Conservation (phyloP, 2,888 invertebrate genomes). For the Diarsia dahlii region DNA sequence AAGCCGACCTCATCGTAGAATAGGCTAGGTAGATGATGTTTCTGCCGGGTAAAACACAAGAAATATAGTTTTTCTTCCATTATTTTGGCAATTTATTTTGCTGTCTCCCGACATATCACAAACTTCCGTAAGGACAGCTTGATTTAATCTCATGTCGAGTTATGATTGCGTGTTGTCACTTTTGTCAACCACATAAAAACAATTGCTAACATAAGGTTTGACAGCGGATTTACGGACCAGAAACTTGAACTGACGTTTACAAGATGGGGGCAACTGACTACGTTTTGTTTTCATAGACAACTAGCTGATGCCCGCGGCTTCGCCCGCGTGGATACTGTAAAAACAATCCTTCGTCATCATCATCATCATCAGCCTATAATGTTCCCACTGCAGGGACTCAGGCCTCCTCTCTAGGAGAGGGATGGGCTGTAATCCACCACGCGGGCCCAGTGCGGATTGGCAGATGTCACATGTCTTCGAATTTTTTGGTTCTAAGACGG, state of each 20-base stretch:
- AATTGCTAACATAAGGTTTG: neutral
- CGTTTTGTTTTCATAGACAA: neutral
- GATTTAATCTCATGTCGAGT: constrained; percentile 3
- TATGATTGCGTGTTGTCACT: constrained; percentile 2
- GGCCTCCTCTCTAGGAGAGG: too few species aligned
- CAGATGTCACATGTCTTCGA: too few species aligned
- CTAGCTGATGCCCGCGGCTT: too few species aligned
- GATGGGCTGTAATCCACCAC: too few species aligned
- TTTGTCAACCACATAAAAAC: constrained; percentile 9
- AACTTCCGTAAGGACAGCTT: neutral
- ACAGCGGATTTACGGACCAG: neutral
- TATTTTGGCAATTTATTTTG: constrained; percentile 1
- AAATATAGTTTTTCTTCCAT: neutral
- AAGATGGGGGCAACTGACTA: neutral
- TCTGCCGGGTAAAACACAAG: neutral
- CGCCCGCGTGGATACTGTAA: too few species aligned
- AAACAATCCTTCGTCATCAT: too few species aligned
- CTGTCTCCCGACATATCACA: neutral
- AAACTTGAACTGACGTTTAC: neutral
- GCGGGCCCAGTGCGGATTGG: too few species aligned
- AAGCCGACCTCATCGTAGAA: neutral
- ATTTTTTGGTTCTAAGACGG: too few species aligned
- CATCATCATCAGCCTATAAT: too few species aligned
- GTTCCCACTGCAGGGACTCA: too few species aligned
- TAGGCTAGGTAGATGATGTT: too few species aligned